Conservation (phyloP, 2,888 invertebrate species). For the Erebia palarica region DNA sequence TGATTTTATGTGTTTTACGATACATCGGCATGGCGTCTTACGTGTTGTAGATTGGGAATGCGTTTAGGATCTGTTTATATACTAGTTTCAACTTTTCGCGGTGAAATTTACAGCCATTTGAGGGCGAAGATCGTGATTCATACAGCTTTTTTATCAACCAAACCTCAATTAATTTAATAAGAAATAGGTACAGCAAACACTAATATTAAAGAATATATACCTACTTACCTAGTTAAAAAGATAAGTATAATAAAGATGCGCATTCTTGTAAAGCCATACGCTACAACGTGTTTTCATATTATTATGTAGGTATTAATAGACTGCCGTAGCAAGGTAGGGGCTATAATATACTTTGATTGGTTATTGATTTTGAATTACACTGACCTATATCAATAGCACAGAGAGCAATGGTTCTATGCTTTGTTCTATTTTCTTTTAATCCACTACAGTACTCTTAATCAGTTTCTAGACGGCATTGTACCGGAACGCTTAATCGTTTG, state of each 20-base stretch:
- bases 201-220: not conserved
- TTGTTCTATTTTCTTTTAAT: not conserved
- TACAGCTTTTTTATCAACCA: not conserved
- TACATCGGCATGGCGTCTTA: constrained; percentile 62
- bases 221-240: no score
- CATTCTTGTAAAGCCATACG: not conserved
- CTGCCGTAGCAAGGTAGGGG: not conserved
- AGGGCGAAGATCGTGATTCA: not conserved
- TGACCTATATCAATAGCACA: constrained; percentile 8
- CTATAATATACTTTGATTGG: constrained; percentile 11
- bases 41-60: constrained; percentile 30
- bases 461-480: no score
- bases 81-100: constrained; percentile 32
- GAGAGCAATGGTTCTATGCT: no score
- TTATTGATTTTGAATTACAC: constrained; percentile 33
- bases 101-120: constrained; percentile 14
- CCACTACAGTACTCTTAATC: no score
- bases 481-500: no score
- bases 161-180: not conserved
- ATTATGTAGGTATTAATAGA: no score
- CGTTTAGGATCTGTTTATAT: constrained; percentile 29
- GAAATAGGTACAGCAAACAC: not conserved
- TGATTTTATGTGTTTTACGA: constrained; percentile 68
- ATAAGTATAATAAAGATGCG: not conserved
- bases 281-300: not conserved